Base-by-base conservation (phyloP, 2,797 vertebrate species). In the Anguilla anguilla region DNA sequence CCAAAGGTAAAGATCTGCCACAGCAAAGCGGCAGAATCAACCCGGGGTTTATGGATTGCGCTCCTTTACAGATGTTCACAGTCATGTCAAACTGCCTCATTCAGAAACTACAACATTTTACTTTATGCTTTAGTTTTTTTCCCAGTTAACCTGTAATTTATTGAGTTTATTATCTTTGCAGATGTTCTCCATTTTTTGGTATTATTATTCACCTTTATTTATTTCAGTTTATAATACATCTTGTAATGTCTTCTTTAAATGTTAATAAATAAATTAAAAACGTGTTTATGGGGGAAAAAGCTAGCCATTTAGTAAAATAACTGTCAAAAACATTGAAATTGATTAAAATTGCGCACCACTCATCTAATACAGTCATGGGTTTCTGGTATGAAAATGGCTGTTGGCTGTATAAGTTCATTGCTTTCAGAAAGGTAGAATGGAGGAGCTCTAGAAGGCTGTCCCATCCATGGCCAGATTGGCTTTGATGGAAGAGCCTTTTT, bases 1-100 rank as follows among this genome's bases (percentile, higher is more conserved):
- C 97, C 97, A 61, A 98, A 97, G n/a, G 97, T 98, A 89, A 98
- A 98, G 89, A 98, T 96, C 97, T 98, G 85, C 7, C 43, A 51
- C 6, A n/a, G 22, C 22, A 25, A 25, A 82, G 22, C 46, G 3
- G 35, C 35, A 43, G 13, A 77, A 43, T 35, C 10, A 72, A 35
- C 69, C 69, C 9, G 10, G 9, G 46, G 6, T 82, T 51, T 51
- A 13, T n/a, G 25, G 79, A n/a, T 25, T n/a, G 7, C 22, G 2
- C 25, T n/a, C 9, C 7, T 10, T 43, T 51, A 49, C 19, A 82
- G 79, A 82, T 46, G 6, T n/a, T 25, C 19, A 25, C 43, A 82
- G 22, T 49, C 7, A n/a, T n/a, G 79, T 46, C 6, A 22, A 46
- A 79, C 19, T 79, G 39, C 72, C 25, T 77, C 72, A 77, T 31